phyloP scores from a whole-genome alignment of 2,113 vertebrate genomes.

The Cygnus buccinator region DNA sequence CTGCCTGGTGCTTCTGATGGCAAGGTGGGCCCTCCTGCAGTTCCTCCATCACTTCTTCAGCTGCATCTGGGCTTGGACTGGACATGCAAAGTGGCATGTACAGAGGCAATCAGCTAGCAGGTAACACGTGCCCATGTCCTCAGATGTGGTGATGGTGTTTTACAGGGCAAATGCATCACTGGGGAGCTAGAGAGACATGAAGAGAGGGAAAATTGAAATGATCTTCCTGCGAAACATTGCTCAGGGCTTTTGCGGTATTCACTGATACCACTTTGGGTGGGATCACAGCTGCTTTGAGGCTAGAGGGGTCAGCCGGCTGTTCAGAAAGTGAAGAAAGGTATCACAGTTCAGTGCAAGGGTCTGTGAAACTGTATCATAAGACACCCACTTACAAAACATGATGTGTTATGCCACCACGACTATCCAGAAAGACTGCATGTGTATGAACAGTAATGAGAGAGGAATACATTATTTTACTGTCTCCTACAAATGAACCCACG shows the following conservation, averaged over 20 bases:
- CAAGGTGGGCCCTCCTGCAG: background rate
- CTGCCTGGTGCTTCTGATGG: background rate
- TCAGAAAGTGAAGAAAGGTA: background rate
- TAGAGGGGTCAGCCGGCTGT: background rate
- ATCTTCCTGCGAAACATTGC: background rate
- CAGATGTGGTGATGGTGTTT: background rate
- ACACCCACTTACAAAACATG: background rate
- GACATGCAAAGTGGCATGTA: rapidly evolving
- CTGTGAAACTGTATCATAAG: background rate
- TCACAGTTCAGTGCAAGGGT: background rate
- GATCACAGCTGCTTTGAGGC: background rate
- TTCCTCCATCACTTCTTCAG: background rate
- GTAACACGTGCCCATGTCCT: background rate
- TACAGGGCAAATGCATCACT: background rate
- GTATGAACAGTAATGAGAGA: background rate
- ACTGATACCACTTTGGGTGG: background rate
- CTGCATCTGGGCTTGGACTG: background rate
- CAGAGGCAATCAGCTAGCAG: background rate
- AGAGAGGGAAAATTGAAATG: background rate
- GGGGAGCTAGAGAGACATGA: background rate
- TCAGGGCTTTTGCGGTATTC: background rate
- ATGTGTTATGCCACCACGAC: background rate
- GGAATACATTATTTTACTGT: background rate
- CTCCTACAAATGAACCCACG: background rate
- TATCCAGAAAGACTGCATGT: background rate